Conservation (phyloP, 2,888 invertebrate genomes). For the Drosophila longiperda region DNA sequence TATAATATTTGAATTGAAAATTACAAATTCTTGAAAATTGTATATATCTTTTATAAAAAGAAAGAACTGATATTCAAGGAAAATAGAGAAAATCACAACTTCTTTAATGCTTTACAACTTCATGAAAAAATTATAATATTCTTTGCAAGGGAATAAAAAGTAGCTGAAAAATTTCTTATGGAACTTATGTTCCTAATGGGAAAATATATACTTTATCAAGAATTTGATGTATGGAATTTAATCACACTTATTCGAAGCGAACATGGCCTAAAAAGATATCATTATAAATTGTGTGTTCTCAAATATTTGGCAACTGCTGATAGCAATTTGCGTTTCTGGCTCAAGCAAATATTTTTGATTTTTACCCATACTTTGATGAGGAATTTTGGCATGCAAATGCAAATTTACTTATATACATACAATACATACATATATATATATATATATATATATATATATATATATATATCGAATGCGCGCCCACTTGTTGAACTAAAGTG, state of each 20-base stretch:
- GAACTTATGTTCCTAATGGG: background rate
- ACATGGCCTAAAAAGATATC: conserved; percentile 2
- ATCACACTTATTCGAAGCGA: background rate
- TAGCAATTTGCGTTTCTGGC: background rate
- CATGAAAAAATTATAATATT: background rate
- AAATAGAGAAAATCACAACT: background rate
- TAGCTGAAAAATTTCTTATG: background rate
- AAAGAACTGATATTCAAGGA: background rate
- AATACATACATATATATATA: background rate
- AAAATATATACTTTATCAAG: background rate
- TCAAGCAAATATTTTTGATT: background rate
- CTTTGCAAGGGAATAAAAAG: background rate
- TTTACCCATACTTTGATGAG: conserved; percentile 19
- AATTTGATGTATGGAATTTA: background rate
- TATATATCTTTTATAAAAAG: background rate
- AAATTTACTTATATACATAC: background rate
- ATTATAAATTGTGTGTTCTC: background rate
- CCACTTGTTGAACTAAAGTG: conserved; percentile 32
- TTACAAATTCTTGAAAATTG: background rate
- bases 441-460: background rate
- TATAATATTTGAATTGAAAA: background rate
- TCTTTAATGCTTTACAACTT: background rate
- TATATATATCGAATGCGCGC: conserved; percentile 13
- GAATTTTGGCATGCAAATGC: conserved; percentile 19
- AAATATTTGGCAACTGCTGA: background rate